Evolutionary conservation across 2,797 vertebrate genomes (phyloP).

Genomic region (Gymnothorax javanicus): DNA sequence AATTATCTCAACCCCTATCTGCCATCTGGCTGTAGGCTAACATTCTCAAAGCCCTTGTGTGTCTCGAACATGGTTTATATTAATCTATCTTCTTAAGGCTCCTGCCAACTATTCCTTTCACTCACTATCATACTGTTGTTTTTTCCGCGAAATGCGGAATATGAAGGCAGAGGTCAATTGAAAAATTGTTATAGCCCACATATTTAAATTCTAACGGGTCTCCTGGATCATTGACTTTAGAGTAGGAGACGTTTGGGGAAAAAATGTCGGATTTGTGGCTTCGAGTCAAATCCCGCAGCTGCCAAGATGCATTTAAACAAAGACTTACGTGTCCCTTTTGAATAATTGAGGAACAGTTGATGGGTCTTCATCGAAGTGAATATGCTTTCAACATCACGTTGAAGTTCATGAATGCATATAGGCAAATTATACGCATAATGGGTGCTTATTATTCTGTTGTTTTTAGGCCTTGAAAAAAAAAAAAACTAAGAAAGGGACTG

Average conservation of each 20-base stretch:
- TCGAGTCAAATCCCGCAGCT: not conserved
- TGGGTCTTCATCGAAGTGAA: no score
- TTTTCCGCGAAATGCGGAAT: not conserved
- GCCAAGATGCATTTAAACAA: not conserved
- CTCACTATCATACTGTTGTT: not conserved
- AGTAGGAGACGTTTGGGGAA: no score
- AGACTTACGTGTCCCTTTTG: not conserved
- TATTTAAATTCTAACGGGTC: no score
- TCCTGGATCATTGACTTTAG: no score
- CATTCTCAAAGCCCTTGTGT: not conserved
- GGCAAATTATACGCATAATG: not conserved
- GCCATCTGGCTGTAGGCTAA: not conserved
- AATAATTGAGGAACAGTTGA: not conserved
- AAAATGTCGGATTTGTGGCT: not conserved
- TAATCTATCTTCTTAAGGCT: not conserved
- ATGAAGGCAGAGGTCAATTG: not conserved
- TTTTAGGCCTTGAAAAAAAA: not conserved
- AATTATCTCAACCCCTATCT: not conserved
- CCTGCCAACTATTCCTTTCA: not conserved
- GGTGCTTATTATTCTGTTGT: not conserved
- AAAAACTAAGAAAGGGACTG: not conserved
- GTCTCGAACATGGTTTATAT: not conserved
- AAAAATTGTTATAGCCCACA: no score
- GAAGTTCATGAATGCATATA: not conserved
- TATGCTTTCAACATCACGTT: not conserved